Evolutionary conservation across 1,140 invertebrate species (phyloP).

Genomic region (Trinorchestia longiramus): DNA sequence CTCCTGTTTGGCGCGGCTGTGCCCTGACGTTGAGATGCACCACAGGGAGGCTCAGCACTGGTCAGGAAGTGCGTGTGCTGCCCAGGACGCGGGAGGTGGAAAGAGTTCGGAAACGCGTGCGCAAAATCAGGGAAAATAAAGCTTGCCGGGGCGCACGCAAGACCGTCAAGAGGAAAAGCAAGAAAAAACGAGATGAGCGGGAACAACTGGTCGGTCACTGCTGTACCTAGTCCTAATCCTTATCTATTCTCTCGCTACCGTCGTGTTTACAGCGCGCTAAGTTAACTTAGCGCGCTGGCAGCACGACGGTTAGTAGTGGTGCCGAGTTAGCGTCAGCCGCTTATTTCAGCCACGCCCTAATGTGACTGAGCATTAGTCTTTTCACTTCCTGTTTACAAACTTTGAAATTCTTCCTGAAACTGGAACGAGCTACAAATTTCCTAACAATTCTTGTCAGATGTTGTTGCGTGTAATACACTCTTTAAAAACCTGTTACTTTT

Average conservation of each 20-base stretch:
- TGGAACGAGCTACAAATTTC: background rate
- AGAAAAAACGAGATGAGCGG: background rate
- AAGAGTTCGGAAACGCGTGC: background rate
- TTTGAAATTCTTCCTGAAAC: too few species aligned
- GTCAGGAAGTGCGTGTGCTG: background rate
- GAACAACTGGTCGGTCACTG: background rate
- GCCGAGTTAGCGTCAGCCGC: too few species aligned
- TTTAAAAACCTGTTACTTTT: background rate
- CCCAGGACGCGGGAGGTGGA: constrained; percentile 22
- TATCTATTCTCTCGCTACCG: too few species aligned
- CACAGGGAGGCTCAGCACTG: background rate
- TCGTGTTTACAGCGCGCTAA: too few species aligned
- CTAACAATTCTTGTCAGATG: background rate
- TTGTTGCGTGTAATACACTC: background rate
- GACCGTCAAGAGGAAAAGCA: background rate
- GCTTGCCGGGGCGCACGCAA: background rate
- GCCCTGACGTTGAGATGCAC: background rate
- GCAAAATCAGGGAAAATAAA: background rate
- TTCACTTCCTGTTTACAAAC: too few species aligned
- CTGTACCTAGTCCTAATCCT: background rate
- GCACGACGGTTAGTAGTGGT: too few species aligned
- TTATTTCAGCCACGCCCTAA: too few species aligned
- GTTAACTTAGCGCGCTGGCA: too few species aligned
- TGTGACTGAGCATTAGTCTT: too few species aligned
- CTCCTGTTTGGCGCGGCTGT: background rate